Evolutionary conservation across 2,888 invertebrate species (phyloP).

Genomic region (Dioctria rufipes): DNA sequence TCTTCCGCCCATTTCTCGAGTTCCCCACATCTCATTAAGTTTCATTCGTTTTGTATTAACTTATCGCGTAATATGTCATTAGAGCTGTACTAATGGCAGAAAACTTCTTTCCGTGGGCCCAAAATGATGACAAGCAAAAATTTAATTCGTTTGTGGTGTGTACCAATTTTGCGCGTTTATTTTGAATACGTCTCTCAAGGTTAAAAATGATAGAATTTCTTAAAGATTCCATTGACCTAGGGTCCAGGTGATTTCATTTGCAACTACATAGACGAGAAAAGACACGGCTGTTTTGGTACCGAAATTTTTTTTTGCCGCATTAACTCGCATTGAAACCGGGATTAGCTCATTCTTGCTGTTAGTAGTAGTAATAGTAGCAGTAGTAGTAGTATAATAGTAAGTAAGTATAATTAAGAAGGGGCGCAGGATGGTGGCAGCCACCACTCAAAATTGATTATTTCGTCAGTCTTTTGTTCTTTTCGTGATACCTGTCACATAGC

Average conservation of each 20-base stretch:
- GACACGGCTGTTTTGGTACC: conserved; percentile 24
- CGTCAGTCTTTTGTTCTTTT: conserved; percentile 27
- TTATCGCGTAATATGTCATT: conserved; percentile 18
- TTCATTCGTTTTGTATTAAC: background rate
- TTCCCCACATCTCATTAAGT: conserved; percentile 14
- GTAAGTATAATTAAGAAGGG: conserved; percentile 6
- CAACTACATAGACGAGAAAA: conserved; percentile 10
- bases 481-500: background rate
- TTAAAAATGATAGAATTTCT: conserved; percentile 29
- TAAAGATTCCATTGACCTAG: conserved; percentile 29
- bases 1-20: conserved; percentile 20
- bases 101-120: conserved; percentile 30
- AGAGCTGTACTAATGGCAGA: conserved; percentile 12
- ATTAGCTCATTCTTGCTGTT: conserved; percentile 21
- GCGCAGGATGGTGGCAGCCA: background rate
- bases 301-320: conserved; percentile 15
- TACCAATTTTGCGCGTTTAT: conserved; percentile 27
- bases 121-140: conserved; percentile 17
- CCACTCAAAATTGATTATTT: conserved; percentile 19
- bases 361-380: background rate
- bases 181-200: conserved; percentile 28
- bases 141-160: background rate
- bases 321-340: background rate
- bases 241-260: conserved; percentile 41
- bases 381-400: too few species aligned